Percentiles rank a stretch among this genome's conserved stretches.
phyloP scores from a whole-genome alignment of 2,797 vertebrate genomes.

The Pseudomugil gertrudae region DNA sequence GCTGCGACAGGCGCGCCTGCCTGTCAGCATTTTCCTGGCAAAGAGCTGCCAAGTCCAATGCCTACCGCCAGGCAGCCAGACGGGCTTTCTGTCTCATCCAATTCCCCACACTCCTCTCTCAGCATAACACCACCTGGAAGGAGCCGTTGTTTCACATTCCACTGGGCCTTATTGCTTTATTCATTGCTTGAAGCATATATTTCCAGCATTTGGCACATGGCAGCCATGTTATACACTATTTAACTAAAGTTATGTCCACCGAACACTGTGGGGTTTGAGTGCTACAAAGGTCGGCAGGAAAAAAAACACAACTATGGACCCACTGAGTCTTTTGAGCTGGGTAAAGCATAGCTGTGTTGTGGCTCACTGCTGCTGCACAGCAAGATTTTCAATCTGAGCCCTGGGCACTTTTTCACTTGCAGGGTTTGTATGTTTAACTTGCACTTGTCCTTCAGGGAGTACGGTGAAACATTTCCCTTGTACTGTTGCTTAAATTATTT shows the following conservation, averaged over 20 bases:
- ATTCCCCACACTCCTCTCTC: constrained; percentile 67
- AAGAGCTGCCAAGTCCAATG: constrained; percentile 80
- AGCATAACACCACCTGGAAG: constrained; percentile 72
- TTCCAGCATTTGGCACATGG: constrained; percentile 38
- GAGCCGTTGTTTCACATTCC: constrained; percentile 69
- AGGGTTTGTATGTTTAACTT: constrained; percentile 28
- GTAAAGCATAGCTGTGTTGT: constrained; percentile 14
- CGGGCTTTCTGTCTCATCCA: constrained; percentile 76
- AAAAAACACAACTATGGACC: constrained; percentile 13
- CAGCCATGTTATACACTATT: constrained; percentile 34
- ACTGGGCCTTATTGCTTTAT: constrained; percentile 62
- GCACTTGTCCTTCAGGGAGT: constrained; percentile 15
- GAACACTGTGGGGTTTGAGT: constrained; percentile 16
- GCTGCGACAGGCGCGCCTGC: constrained; percentile 75
- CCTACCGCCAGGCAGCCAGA: constrained; percentile 73
- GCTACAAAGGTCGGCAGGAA: constrained; percentile 16
- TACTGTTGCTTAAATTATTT: constrained; percentile 1
- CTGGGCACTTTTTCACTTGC: constrained; percentile 13
- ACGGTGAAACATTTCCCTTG: neutral
- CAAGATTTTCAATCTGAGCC: constrained; percentile 20
- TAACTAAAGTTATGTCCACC: constrained; percentile 43
- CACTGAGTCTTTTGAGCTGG: constrained; percentile 14
- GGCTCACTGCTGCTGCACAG: constrained; percentile 29
- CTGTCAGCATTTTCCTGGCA: constrained; percentile 76
- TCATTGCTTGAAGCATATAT: constrained; percentile 58